Base-by-base conservation (phyloP, 2,797 vertebrate genomes). In the Aeoliscus strigatus region DNA sequence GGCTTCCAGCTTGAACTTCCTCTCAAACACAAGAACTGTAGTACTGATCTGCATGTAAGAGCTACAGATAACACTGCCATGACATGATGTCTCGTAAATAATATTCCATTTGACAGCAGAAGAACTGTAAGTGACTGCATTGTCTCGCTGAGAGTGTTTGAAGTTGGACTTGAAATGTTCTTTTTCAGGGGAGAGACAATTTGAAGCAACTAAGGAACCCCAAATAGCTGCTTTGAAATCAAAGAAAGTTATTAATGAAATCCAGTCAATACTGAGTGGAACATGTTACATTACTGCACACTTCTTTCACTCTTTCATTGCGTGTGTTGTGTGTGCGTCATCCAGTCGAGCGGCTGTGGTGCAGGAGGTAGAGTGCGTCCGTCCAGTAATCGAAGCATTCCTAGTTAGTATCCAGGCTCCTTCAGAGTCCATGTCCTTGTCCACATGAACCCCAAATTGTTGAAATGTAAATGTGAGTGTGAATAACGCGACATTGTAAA, bases 171-270 rank as follows among this genome's bases (percentile, higher is more conserved):
- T 58, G n/a, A 52, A 59, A 23, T 41, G 9, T 27, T 50, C 37
- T 50, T 51, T 43, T 61, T 52, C 55, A 24, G 60, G 32, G 33
- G 28, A 38, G 42, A 72, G 31, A 51, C 35, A 8, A 51, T 60
- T 66, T 46, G 47, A 64, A 64, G 39, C 29, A 51, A 53, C 34
- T 5, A 41, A 30, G 11, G 9, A 14, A 27, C 32, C 25, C 33
- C 12, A 45, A 47, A 33, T 66, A 56, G 63, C 46, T 39, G 16
- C 39, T 48, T 52, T 65, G 55, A 73, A 72, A 81, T 62, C 61
- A 78, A 70, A 76, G 48, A 56, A 73, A 65, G 63, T 70, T 68
- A 80, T 80, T 62, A 66, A 38, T 43, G 51, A 68, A 59, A 61
- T 51, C 14, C 39, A 50, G 48, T 66, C 42, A 56, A 39, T 29